phyloP scores from a whole-genome alignment of 2,888 invertebrate species.

The Oscheius sp. region DNA sequence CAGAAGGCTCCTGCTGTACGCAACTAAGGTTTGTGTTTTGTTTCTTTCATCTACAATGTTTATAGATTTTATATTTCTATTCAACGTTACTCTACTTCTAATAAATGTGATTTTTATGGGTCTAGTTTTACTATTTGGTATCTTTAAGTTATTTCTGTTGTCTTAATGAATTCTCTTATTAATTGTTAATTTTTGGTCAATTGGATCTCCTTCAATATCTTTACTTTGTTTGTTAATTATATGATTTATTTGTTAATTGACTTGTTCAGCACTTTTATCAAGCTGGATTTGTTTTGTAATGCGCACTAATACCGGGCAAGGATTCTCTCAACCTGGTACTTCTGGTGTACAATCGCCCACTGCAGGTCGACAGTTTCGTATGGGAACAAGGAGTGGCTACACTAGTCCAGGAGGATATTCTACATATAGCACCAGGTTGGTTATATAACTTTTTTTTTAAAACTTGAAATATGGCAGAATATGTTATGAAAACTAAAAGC shows the following conservation, averaged over 20 bases:
- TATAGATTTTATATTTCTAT: not conserved
- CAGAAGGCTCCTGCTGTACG: constrained; percentile 28
- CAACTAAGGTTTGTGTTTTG: constrained; percentile 12
- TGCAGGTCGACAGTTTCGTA: constrained; percentile 37
- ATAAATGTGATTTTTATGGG: constrained; percentile 22
- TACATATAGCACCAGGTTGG: constrained; percentile 44
- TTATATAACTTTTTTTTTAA: not conserved
- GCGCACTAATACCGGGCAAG: constrained; percentile 19
- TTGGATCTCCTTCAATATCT: constrained; percentile 3
- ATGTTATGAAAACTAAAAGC: not conserved
- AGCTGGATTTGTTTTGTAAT: too few species aligned
- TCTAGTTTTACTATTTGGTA: constrained; percentile 29
- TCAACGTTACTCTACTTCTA: not conserved
- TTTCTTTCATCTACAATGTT: not conserved
- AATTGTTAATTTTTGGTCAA: not conserved
- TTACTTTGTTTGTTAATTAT: not conserved
- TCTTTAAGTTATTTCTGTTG: constrained; percentile 21
- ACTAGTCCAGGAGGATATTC: constrained; percentile 64
- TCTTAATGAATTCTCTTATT: not conserved
- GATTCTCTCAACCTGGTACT: constrained; percentile 43
- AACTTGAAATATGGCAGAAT: not conserved
- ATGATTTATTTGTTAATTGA: not conserved
- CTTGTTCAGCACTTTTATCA: not conserved
- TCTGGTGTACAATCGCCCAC: constrained; percentile 43
- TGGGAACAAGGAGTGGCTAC: constrained; percentile 59